Conservation (phyloP, 2,113 vertebrate genomes). For the Syngnathoides biaculeatus region DNA sequence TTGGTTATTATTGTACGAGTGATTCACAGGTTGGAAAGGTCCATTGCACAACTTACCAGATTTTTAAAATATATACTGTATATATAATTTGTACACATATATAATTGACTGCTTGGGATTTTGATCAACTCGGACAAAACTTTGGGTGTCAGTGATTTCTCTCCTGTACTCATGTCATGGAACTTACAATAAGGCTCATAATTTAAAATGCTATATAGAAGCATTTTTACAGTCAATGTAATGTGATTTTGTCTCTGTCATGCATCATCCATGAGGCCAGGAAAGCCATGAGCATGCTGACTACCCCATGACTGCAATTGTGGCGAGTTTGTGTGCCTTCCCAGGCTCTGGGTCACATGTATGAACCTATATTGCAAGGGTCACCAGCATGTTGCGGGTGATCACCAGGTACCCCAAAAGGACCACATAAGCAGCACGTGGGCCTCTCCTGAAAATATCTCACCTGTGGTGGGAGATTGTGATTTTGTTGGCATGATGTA, state of each 20-base stretch:
- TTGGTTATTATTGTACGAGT: too few species aligned
- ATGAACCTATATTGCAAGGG: not conserved
- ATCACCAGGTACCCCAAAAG: not conserved
- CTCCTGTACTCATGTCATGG: constrained; percentile 1
- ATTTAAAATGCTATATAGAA: not conserved
- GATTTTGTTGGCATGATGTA: not conserved
- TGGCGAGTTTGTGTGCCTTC: not conserved
- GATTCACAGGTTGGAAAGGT: too few species aligned
- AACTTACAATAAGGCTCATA: not conserved
- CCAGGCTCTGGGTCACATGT: not conserved
- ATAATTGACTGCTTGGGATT: not conserved
- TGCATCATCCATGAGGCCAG: not conserved
- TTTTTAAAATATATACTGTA: too few species aligned
- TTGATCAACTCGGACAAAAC: not conserved
- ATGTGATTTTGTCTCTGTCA: not conserved
- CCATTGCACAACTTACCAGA: not conserved
- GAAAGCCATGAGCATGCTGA: not conserved
- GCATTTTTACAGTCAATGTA: not conserved
- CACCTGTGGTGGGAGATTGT: too few species aligned
- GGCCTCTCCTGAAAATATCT: not conserved
- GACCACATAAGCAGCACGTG: not conserved
- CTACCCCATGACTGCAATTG: not conserved
- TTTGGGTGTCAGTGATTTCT: not conserved
- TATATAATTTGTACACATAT: too few species aligned
- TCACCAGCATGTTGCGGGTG: not conserved